Base-by-base conservation (phyloP, 2,888 invertebrate species). In the Perizoma flavofasciatum region DNA sequence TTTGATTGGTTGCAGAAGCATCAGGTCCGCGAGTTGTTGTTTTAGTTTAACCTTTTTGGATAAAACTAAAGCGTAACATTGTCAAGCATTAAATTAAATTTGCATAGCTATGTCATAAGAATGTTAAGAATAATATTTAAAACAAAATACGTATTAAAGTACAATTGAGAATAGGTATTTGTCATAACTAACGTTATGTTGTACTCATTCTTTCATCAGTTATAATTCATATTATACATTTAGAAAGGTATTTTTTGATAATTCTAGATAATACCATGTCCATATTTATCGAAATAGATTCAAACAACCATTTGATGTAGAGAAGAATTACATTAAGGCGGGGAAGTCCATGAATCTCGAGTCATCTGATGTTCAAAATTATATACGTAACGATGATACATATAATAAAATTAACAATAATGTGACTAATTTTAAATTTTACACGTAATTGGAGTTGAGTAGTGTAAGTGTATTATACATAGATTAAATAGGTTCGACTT, bases 311-410 rank as follows among this genome's bases (percentile, higher is more conserved):
- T 68, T 65, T 45, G 70, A 74, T 72, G 75, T 79, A 77, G 79
- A 79, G 72, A 71, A 73, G 73, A 74, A 69, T 67, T 72, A 70
- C 77, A 74, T 66, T 70, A 55, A 70, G 75, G 70, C 22, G 46
- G 73, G 70, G 73, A 79, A 80, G 86, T 85, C 85, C 85, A 80
- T 75, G 73, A 73, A 75, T 77, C 80, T 81, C 77, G 78, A 86
- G 81, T 89, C 86, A 88, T 89, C 87, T 82, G 83, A 89, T 89
- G 91, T 92, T 91, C 92, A 92, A 92, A 92, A 91, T 88, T 90
- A 92, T 90, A 92, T 92, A 92, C 92, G 92, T 92, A 92, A 92
- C 88, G 79, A 86, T 88, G 87, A 89, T 87, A 91, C 92, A 91
- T 91, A 91, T 92, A 90, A 88, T 86, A 80, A 62, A 86, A 74